A percentile compares a stretch with the other conserved stretches of the same genome.
Evolutionary conservation across 2,888 invertebrate genomes (phyloP).

Genomic region (Dryobotodes eremita): DNA sequence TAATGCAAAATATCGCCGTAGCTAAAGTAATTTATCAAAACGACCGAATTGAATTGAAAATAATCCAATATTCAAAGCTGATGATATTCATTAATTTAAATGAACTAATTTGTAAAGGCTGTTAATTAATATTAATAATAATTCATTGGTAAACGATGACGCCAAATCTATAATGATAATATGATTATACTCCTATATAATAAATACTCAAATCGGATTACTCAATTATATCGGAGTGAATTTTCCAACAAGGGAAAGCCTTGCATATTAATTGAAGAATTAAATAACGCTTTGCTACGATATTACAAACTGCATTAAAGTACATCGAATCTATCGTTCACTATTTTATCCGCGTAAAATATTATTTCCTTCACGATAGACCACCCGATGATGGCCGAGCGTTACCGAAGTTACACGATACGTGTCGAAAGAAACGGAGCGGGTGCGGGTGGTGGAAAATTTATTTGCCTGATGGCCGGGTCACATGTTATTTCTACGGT

Average conservation of each 20-base stretch:
- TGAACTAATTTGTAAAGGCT: constrained; percentile 16
- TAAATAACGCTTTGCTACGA: background rate
- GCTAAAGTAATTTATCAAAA: constrained; percentile 17
- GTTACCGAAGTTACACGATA: constrained; percentile 39
- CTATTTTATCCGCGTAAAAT: constrained; percentile 41
- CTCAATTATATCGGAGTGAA: background rate
- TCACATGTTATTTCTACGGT: constrained; percentile 66
- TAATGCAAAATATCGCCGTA: background rate
- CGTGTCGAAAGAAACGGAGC: constrained; percentile 38
- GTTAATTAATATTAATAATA: constrained; percentile 25
- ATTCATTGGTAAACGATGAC: constrained; percentile 8
- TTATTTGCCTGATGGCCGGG: constrained; percentile 64
- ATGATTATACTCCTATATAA: too few relatives aligned
- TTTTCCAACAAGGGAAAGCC: background rate
- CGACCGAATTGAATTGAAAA: constrained; percentile 20
- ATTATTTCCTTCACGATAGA: constrained; percentile 45
- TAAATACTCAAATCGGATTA: background rate
- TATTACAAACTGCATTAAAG: constrained; percentile 37
- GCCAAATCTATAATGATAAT: background rate
- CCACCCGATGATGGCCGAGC: constrained; percentile 23
- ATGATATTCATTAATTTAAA: constrained; percentile 27
- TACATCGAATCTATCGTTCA: constrained; percentile 31
- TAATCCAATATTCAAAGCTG: constrained; percentile 31
- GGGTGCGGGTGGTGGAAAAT: constrained; percentile 38
- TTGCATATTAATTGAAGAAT: constrained; percentile 2